Evolutionary conservation across 2,888 invertebrate genomes (phyloP).

Genomic region (Eupeodes latifasciatus): DNA sequence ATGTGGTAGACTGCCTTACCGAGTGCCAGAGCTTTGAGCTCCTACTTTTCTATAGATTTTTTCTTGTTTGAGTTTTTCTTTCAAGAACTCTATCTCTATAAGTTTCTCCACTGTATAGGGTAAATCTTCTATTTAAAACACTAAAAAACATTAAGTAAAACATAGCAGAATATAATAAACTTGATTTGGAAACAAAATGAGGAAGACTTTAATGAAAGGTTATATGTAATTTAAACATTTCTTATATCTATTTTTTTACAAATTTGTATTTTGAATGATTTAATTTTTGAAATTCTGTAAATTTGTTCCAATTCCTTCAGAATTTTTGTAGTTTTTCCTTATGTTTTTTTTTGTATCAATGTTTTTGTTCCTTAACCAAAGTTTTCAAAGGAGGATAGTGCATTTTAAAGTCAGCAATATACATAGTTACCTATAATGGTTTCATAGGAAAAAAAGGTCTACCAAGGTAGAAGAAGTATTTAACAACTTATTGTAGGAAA

Average conservation of each 20-base stretch:
- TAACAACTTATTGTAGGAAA: constrained; percentile 19
- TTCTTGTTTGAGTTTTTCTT: not conserved
- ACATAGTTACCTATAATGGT: not conserved
- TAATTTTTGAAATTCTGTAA: too few relatives aligned
- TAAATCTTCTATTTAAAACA: not conserved
- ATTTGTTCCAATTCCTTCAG: not conserved
- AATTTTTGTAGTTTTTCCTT: not conserved
- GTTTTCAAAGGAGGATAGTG: constrained; percentile 44
- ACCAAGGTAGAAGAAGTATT: constrained; percentile 9
- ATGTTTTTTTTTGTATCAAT: not conserved
- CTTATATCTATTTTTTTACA: too few relatives aligned
- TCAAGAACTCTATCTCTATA: not conserved
- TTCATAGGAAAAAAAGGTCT: not conserved
- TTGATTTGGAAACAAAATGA: too few relatives aligned
- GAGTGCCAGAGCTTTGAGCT: not conserved
- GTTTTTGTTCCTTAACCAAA: not conserved
- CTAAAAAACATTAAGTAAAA: not conserved
- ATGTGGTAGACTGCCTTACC: too few relatives aligned
- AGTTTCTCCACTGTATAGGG: not conserved
- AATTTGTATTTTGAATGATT: too few relatives aligned
- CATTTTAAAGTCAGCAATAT: constrained; percentile 52
- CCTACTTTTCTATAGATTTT: constrained; percentile 40
- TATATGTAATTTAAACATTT: too few relatives aligned
- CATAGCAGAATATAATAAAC: too few relatives aligned
- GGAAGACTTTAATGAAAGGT: too few relatives aligned